Conservation (phyloP, 2,797 vertebrate genomes). For the Pantherophis vulpinus region DNA sequence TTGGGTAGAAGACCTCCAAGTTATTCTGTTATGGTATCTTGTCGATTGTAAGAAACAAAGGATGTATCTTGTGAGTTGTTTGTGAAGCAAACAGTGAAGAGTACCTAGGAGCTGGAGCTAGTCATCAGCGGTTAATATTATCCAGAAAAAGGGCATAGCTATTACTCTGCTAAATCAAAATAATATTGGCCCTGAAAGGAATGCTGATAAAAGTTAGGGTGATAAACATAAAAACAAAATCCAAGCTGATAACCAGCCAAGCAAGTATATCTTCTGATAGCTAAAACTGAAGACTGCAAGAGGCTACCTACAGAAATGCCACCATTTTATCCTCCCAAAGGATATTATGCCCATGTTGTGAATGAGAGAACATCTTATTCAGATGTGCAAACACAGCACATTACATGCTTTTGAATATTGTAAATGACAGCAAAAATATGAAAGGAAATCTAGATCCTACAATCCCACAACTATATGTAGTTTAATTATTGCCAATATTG, state of each 20-base stretch:
- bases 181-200: background rate
- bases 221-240: background rate
- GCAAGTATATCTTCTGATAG: background rate
- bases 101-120: no score
- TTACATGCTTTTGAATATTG: background rate
- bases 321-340: background rate
- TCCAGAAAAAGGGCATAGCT: background rate
- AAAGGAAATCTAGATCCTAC: background rate
- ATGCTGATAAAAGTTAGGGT: background rate
- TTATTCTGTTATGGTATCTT: background rate
- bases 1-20: background rate
- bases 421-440: background rate
- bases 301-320: background rate
- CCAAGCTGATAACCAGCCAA: background rate
- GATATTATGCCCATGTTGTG: background rate
- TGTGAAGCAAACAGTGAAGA: background rate
- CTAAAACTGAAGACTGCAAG: background rate
- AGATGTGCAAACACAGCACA: background rate
- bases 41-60: background rate
- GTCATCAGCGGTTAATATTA: background rate
- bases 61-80: background rate
- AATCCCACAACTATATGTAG: background rate
- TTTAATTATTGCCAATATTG: background rate
- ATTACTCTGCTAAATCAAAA: background rate
- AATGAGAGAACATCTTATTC: background rate